These are phyloP conservation scores for Cottoperca gobio DNA, from an alignment of 2,797 vertebrate genomes.

Conservation along the genomic window DNA sequence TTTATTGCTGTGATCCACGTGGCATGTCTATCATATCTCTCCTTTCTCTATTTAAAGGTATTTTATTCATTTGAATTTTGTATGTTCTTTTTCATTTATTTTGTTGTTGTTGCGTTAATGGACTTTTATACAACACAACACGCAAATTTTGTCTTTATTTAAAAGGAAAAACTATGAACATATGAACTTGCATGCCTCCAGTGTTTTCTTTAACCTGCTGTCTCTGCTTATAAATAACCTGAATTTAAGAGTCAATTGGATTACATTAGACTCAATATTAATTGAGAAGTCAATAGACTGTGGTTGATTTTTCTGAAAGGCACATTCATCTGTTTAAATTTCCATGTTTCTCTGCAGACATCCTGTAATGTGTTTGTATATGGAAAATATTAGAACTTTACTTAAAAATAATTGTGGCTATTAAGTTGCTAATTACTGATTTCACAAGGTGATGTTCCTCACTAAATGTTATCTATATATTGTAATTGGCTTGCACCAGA, in stretches of 20 bases:
- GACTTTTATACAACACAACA: not conserved
- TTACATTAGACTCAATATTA: not conserved
- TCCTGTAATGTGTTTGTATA: not conserved
- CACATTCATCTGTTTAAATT: not conserved
- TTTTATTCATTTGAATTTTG: not conserved
- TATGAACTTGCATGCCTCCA: not conserved
- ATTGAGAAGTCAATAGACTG: not conserved
- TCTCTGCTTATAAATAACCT: not conserved
- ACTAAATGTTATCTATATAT: not conserved
- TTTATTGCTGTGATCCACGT: conserved; percentile 10
- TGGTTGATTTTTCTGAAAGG: not conserved
- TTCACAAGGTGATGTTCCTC: not conserved
- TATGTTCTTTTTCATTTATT: not conserved
- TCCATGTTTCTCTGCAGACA: not conserved
- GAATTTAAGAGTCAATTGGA: conserved; percentile 5
- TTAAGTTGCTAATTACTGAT: not conserved
- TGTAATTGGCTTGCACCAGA: not conserved
- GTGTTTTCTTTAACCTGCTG: not conserved
- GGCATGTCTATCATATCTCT: not conserved
- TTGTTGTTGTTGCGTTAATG: not conserved
- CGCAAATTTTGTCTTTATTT: not conserved
- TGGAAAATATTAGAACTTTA: not conserved
- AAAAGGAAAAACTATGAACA: not conserved
- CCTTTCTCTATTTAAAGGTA: not conserved
- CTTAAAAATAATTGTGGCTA: not conserved